phyloP scores from a whole-genome alignment of 2,113 vertebrate species.

The Myxocyprinus asiaticus region DNA sequence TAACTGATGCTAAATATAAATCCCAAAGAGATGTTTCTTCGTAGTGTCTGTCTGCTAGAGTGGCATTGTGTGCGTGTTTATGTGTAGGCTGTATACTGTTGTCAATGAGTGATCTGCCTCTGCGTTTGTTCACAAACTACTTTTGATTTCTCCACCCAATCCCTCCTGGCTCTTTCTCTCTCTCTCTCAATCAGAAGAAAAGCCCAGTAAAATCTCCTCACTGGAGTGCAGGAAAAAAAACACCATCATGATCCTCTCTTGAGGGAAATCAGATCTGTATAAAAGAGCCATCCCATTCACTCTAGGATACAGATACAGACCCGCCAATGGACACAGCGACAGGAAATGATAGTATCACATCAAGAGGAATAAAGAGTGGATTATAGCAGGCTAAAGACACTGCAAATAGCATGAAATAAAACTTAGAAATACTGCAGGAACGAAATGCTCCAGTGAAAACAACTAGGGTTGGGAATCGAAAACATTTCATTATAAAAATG shows the following conservation, averaged over 20 bases:
- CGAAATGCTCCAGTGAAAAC: slow-evolving; percentile 4
- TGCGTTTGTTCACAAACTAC: slow-evolving; percentile 73
- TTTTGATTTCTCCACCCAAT: slow-evolving; percentile 64
- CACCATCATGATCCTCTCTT: slow-evolving; percentile 72
- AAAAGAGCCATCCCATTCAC: slow-evolving; percentile 64
- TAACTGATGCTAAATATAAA: slow-evolving; percentile 76
- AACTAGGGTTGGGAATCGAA: neutral
- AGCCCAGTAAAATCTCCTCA: slow-evolving; percentile 58
- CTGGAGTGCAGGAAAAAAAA: slow-evolving; percentile 61
- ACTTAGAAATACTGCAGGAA: slow-evolving; percentile 39
- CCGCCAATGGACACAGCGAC: neutral
- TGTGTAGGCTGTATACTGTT: too few species aligned
- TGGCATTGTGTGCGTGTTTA: too few species aligned
- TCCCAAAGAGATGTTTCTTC: slow-evolving; percentile 69
- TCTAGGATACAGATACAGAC: slow-evolving; percentile 55
- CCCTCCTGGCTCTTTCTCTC: neutral
- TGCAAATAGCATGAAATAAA: slow-evolving; percentile 46
- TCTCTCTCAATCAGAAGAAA: slow-evolving; percentile 58
- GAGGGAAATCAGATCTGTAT: slow-evolving; percentile 72
- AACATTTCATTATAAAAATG: neutral
- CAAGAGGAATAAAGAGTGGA: slow-evolving; percentile 49
- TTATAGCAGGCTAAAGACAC: slow-evolving; percentile 36
- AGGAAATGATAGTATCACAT: slow-evolving; percentile 58
- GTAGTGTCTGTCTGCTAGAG: neutral
- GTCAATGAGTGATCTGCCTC: slow-evolving; percentile 63